Base-by-base conservation (phyloP, 2,888 invertebrate genomes). In the Autographa gamma region DNA sequence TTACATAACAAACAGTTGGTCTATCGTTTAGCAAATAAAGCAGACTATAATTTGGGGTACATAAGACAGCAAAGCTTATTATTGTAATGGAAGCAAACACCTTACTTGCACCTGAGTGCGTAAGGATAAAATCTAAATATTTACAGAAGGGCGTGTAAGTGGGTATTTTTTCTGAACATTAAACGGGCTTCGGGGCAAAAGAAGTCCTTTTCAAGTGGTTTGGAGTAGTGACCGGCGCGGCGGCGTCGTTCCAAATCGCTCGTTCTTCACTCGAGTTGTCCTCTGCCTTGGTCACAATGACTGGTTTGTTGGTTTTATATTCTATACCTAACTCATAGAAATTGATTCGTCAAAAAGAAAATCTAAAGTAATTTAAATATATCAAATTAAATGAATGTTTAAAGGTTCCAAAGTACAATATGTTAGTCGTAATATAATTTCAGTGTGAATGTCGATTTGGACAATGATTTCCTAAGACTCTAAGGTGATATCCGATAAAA, bases 171-270 rank as follows among this genome's bases (percentile, higher is more conserved):
- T 52, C 63, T 34, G 25, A 67, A 60, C 16, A 67, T 76, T 73
- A 69, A 61, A 70, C 64, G 62, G 73, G 74, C 58, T 70, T 74
- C 69, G 48, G 63, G 19, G 73, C 67, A 65, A 72, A 73, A 73
- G 62, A 74, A 70, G 78, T 73, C 69, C 66, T n/a, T 75, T 76
- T 82, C 65, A 77, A 83, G 84, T 77, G 73, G 72, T 58, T 48
- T 65, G 76, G 79, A 76, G 82, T 74, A 76, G 77, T 75, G 78
- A 72, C 77, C 77, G 74, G 25, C 70, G 77, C 69, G 69, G 82
- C 70, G 77, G 76, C 70, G 77, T 70, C 70, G 82, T 78, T 80
- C 73, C 80, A 78, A 81, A 83, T 84, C 77, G 31, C 74, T 62
- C 63, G 67, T 70, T 68, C 63, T 82, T 75, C 76, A 71, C 65